Base-by-base conservation (phyloP, 2,113 vertebrate genomes). In the Potamarius usumacintae region DNA sequence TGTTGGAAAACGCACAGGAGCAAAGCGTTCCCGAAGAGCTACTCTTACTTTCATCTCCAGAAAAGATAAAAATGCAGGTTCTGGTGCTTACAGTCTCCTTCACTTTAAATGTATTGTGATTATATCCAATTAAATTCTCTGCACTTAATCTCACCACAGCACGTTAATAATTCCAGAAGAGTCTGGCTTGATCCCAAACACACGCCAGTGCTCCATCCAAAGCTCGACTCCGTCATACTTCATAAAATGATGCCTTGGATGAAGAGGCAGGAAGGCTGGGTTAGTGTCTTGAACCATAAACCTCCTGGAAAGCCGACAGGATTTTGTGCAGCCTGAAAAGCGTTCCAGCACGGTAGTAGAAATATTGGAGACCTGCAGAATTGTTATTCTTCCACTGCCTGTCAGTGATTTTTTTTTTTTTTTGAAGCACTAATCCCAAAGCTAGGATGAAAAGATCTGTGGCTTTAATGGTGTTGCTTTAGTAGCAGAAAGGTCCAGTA, bases 221-320 rank as follows among this genome's bases (percentile, higher is more conserved):
- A 83, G 72, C 25, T 79, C n/a, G 14, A 67, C 42, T 62, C 25
- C 52, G 72, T 79, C 84, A 84, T 57, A 69, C 67, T 69, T 60
- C 82, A 88, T 86, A 86, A 88, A 88, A 88, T 27, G 34, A 69
- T 67, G 65, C 42, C 78, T 82, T 42, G 53, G 17, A 69, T 86
- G 30, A 72, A 34, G 34, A 72, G 25, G 65, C 62, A 53, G 12
- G 8, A 50, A 85, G 52, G 63, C 57, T 79, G 58, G 72, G 53
- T 65, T 86, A 76, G 71, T 62, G 25, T 30, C 82, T 82, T 88
- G 11, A 55, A 88, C 62, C 27, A 14, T 69, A 60, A 4, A 20
- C 78, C 42, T 25, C 27, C 57, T 80, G n/a, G 42, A 69, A 25
- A 4, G 30, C 18, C 30, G 58, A 69, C 63, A 53, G 30, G 18